A percentile compares a stretch with the other conserved stretches of the same genome.
Evolutionary conservation across 2,888 invertebrate species (phyloP).

Genomic region (Pheosia tremula): DNA sequence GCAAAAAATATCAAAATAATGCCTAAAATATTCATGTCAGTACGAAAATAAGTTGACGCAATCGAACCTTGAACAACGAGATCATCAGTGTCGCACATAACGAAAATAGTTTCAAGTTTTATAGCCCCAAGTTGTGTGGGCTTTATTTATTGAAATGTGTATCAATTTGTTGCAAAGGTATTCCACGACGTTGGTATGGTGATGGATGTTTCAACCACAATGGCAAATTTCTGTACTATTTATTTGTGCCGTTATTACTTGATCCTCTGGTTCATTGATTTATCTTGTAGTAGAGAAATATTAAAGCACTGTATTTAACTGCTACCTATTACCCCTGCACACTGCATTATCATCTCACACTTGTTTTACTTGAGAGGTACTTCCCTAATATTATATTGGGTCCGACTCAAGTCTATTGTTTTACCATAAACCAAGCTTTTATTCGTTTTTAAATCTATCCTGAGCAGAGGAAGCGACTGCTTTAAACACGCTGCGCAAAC

Average conservation of each 20-base stretch:
- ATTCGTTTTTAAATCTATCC: slow-evolving; percentile 8
- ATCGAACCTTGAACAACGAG: slow-evolving; percentile 12
- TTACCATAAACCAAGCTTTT: slow-evolving; percentile 5
- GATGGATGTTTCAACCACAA: background rate
- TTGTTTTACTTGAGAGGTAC: too few relatives aligned
- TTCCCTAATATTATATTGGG: background rate
- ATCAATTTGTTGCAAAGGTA: background rate
- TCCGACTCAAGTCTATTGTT: background rate
- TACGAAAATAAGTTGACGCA: slow-evolving; percentile 1
- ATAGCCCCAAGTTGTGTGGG: slow-evolving; percentile 3
- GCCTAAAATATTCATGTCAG: background rate
- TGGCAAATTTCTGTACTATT: background rate
- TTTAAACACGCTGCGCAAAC: slow-evolving; percentile 25
- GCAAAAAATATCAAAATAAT: background rate
- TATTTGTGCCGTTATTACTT: background rate
- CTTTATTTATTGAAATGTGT: background rate
- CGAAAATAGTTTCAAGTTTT: background rate
- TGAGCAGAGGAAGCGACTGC: slow-evolving; percentile 36
- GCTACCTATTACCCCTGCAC: too few relatives aligned
- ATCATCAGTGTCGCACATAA: slow-evolving; percentile 11
- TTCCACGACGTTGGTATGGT: background rate
- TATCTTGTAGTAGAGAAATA: too few relatives aligned
- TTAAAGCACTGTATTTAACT: too few relatives aligned
- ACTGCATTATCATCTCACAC: too few relatives aligned
- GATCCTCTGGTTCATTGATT: too few relatives aligned